Percentiles rank a stretch among this genome's conserved stretches.
Evolutionary conservation across 2,888 invertebrate genomes (phyloP).

Genomic region (Agrotis segetum): DNA sequence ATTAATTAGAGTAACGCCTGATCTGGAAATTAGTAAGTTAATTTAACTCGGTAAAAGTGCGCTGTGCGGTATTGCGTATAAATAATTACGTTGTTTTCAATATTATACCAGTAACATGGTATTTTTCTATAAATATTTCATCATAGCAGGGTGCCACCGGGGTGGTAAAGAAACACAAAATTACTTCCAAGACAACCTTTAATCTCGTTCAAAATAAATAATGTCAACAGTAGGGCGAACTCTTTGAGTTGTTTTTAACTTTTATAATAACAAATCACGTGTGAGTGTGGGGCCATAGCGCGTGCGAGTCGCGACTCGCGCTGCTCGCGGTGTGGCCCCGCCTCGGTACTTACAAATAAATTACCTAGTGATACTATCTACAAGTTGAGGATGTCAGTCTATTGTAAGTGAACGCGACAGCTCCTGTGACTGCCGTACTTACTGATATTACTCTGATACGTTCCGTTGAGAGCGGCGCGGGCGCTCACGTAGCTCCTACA

Average conservation of each 20-base stretch:
- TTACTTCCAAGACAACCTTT: slow-evolving; percentile 89
- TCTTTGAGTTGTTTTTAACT: slow-evolving; percentile 88
- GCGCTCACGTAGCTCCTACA: slow-evolving; percentile 1
- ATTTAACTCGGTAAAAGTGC: too few relatives aligned
- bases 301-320: not conserved
- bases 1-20: too few relatives aligned
- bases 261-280: slow-evolving; percentile 86
- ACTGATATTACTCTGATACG: slow-evolving; percentile 49
- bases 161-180: slow-evolving; percentile 67
- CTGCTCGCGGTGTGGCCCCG: slow-evolving; percentile 11
- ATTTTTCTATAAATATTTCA: too few relatives aligned
- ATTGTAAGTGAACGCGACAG: slow-evolving; percentile 67
- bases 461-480: slow-evolving; percentile 6
- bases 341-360: slow-evolving; percentile 74
- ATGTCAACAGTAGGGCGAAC: slow-evolving; percentile 89
- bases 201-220: slow-evolving; percentile 89
- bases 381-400: slow-evolving; percentile 80
- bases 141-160: not conserved
- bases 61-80: too few relatives aligned
- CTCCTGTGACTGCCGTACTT: not conserved
- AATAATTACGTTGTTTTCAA: too few relatives aligned
- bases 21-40: too few relatives aligned
- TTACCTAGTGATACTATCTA: slow-evolving; percentile 78
- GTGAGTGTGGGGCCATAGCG: slow-evolving; percentile 45
- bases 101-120: too few relatives aligned